Base-by-base conservation (phyloP, 1,140 invertebrate species). In the Papilio machaon region DNA sequence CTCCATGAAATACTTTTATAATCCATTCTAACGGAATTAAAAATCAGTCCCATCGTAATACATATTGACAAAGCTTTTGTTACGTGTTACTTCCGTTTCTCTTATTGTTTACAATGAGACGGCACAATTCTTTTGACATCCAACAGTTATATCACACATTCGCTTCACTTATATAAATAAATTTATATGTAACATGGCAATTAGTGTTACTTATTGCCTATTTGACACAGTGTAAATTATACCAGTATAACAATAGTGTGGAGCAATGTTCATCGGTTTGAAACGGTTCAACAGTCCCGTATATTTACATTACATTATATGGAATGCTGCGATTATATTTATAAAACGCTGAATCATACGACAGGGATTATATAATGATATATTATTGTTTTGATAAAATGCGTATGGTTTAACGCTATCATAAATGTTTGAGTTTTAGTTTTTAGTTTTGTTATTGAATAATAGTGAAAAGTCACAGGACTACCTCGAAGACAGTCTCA, bases 261-360 rank as follows among this genome's bases (percentile, higher is more conserved):
- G 60, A 64, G 30, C 23, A 30, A 64, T 64, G 8, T 64, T 64
- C 19, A 64, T 30, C 19, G 19, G 19, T 64, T 58, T 30, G 15
- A 64, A 6, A 58, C 23, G 23, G 23, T 58, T 30, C 5, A 9
- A 64, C 23, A 64, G 19, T 64, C 1, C 10, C n/a, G 7, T 60
- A 60, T 35, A 64, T 64, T 64, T 64, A 64, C 60, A 64, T 64
- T 64, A 30, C 60, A 30, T 30, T 64, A 23, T 64, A 64, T 64
- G 60, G 23, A 64, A 30, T 30, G 60, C 23, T 15, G 23, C 23
- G 60, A 11, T 64, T 23, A 64, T 64, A 64, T 64, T 35, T 64
- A 23, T 64, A 30, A 30, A 30, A 64, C 60, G 60, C 54, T 64
- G 60, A 30, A 64, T 64, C 60, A 30, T 64, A 64, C 54, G 15